Evolutionary conservation across 2,113 vertebrate species (phyloP).

Genomic region (Acinonyx jubatus): DNA sequence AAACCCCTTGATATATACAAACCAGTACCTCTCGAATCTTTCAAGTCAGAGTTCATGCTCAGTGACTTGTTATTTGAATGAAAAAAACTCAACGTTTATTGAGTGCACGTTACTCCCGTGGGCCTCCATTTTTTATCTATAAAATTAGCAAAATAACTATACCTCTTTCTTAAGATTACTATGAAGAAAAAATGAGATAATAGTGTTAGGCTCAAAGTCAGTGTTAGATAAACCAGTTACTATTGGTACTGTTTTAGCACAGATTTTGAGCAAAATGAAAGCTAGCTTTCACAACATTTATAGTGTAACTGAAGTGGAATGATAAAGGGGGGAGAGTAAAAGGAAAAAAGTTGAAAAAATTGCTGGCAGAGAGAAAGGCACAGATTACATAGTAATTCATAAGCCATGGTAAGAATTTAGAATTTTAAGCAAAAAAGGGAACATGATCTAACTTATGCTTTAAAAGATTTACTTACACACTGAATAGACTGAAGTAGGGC

Average conservation of each 20-base stretch:
- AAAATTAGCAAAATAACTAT: neutral
- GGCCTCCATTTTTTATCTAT: neutral
- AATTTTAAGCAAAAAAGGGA: neutral
- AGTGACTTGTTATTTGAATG: neutral
- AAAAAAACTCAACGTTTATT: neutral
- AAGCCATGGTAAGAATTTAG: neutral
- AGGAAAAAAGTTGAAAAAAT: neutral
- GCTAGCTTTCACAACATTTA: neutral
- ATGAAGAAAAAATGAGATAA: neutral
- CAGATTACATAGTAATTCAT: neutral
- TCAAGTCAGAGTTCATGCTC: neutral
- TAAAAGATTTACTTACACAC: neutral
- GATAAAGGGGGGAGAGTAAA: neutral
- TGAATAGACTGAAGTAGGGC: neutral
- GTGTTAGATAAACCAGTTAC: neutral
- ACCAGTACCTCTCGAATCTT: neutral
- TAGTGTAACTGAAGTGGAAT: neutral
- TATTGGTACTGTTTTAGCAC: neutral
- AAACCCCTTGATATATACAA: neutral
- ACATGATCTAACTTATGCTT: neutral
- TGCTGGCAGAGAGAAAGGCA: neutral
- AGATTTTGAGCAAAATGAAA: neutral
- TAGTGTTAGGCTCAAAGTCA: neutral
- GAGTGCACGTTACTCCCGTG: neutral
- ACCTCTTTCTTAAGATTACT: neutral